phyloP scores from a whole-genome alignment of 2,113 vertebrate genomes.

The Corvus hawaiiensis region DNA sequence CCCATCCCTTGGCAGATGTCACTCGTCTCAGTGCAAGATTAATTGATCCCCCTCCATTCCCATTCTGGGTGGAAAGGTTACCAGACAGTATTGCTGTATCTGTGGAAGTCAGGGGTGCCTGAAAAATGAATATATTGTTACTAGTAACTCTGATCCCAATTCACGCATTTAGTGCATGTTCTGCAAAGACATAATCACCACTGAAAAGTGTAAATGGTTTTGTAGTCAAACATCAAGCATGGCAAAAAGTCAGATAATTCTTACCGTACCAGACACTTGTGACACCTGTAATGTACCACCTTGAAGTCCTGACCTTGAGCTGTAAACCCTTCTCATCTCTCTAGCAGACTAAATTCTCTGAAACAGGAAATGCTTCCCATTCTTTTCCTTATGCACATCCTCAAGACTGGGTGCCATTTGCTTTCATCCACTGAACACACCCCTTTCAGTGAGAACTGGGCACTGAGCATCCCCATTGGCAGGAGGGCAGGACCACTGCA shows the following conservation, averaged over 20 bases:
- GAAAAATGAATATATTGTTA: background rate
- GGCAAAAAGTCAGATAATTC: background rate
- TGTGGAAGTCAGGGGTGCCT: slow-evolving; percentile 93
- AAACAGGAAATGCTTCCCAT: background rate
- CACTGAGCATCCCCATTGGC: background rate
- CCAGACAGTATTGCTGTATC: slow-evolving; percentile 95
- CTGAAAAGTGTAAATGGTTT: background rate
- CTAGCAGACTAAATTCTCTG: background rate
- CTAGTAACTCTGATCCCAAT: background rate
- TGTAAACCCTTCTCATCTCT: background rate
- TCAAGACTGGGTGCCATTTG: background rate
- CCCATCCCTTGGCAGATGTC: slow-evolving; percentile 93
- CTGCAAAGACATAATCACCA: background rate
- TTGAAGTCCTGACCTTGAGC: background rate
- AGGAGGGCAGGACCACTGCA: background rate
- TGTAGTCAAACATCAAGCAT: background rate
- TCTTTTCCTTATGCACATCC: background rate
- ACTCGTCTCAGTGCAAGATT: slow-evolving; percentile 88
- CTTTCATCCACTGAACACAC: background rate
- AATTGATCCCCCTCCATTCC: slow-evolving; percentile 93
- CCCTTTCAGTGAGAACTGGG: too few species aligned
- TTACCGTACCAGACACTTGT: background rate
- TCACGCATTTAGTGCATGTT: background rate
- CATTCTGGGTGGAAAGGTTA: slow-evolving; percentile 95
- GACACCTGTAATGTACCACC: background rate